Evolutionary conservation across 2,888 invertebrate species (phyloP).

Genomic region (Phrixothrix hirtus): DNA sequence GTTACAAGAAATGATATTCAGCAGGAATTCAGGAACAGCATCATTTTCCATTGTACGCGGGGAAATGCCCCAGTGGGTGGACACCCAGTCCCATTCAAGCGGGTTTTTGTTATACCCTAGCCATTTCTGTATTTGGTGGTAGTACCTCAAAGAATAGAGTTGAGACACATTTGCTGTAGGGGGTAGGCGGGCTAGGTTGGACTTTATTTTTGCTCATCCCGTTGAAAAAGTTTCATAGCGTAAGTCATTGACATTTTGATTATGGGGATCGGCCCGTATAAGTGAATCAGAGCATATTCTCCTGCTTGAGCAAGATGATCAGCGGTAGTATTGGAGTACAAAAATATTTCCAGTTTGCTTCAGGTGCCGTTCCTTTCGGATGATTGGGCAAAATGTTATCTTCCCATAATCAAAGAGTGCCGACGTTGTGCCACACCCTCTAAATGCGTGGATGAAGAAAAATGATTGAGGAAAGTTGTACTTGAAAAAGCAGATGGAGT

Average conservation of each 20-base stretch:
- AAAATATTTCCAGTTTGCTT: too few species aligned
- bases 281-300: neutral
- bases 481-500: neutral
- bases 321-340: neutral
- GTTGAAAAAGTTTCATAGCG: neutral
- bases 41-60: neutral
- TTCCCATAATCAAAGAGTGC: neutral
- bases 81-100: neutral
- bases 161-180: too few species aligned
- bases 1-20: neutral
- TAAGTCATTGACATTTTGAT: neutral
- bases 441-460: constrained; percentile 4
- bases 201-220: neutral
- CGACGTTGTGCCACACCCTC: neutral
- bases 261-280: neutral
- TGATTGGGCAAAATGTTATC: constrained; percentile 2
- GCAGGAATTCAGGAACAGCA: neutral
- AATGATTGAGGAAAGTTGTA: neutral
- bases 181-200: neutral
- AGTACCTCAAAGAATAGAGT: neutral
- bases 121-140: constrained; percentile 5
- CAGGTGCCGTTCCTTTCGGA: too few species aligned
- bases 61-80: neutral
- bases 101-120: constrained; percentile 3
- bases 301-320: constrained; percentile 4